Conservation (phyloP, 2,888 invertebrate species). For the Allophyes oxyacanthae region DNA sequence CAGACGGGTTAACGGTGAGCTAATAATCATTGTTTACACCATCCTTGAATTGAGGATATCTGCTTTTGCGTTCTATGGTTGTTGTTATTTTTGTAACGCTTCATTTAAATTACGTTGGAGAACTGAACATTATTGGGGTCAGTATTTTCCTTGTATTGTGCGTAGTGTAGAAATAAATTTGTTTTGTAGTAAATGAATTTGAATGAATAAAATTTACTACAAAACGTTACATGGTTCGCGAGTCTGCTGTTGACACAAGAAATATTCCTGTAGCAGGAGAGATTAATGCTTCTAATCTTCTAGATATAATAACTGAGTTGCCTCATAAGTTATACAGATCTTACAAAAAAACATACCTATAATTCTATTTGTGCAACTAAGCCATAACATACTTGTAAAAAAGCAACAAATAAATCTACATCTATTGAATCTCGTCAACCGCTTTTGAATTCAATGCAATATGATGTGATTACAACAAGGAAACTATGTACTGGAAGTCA, state of each 20-base stretch:
- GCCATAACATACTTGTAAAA: conserved; percentile 19
- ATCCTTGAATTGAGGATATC: conserved; percentile 53
- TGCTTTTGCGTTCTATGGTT: conserved; percentile 33
- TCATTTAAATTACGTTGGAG: conserved; percentile 15
- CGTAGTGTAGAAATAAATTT: neutral
- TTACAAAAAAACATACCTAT: too few species aligned
- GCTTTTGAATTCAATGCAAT: conserved; percentile 14
- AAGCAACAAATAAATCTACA: conserved; percentile 32
- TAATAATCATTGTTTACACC: conserved; percentile 52
- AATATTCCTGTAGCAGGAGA: too few species aligned
- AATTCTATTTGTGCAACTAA: conserved; percentile 1
- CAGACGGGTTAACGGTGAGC: conserved; percentile 40
- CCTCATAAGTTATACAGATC: too few species aligned
- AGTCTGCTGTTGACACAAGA: too few species aligned
- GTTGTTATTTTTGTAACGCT: conserved; percentile 38
- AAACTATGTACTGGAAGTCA: conserved; percentile 20
- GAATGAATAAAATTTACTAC: too few species aligned
- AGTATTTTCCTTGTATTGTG: conserved; percentile 35
- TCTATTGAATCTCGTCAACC: neutral
- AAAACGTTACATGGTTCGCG: too few species aligned
- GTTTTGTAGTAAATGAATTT: too few species aligned
- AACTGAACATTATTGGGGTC: conserved; percentile 31
- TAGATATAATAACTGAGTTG: too few species aligned
- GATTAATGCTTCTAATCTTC: too few species aligned
- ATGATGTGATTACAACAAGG: conserved; percentile 29